Base-by-base conservation (phyloP, 2,888 invertebrate genomes). In the Monochamus alternatus region DNA sequence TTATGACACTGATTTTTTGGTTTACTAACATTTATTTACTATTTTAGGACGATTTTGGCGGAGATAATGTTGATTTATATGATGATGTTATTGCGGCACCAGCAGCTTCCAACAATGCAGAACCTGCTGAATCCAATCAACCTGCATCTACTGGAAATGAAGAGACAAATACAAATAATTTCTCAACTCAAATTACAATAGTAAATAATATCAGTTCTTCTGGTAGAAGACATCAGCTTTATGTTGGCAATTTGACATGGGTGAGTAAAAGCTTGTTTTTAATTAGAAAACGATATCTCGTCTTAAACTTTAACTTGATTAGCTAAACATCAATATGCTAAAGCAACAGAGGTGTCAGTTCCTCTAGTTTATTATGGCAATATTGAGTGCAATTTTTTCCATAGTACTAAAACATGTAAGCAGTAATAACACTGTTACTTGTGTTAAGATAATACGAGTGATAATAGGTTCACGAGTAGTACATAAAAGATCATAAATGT, bases 161-260 rank as follows among this genome's bases (percentile, higher is more conserved):
- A 88, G 94, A 95, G 86, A 93, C 95, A n/a, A 93, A 93, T 87
- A 93, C 93, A 75, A 93, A 93, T 86, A 90, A 91, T 67, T 93
- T 95, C 81, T 94, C 93, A 89, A 92, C 92, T 82, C 91, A 93
- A 88, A 64, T 73, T 38, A 70, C 68, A 30, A 58, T 74, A 32
- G 93, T 93, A 83, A 93, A 94, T 86, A 93, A 91, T 80, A 94
- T 94, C 80, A 94, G 93, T 87, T 92, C 92, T 81, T 91, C 93
- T 83, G 93, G 94, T 63, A 92, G 97, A 86, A 93, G 96, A 86
- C 95, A 95, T 89, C 97, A 98, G 89, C 92, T 98, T 63, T 99
- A 99, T 90, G 95, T 99, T 87, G 99, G 99, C 86, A 99, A 99
- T 91, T 93, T 99, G 83, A 98, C 98, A 85, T 99, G 99, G 98